Evolutionary conservation across 2,113 vertebrate species (phyloP), one percentile per base, ranked within the genome.

Genomic region (Equus przewalskii): DNA sequence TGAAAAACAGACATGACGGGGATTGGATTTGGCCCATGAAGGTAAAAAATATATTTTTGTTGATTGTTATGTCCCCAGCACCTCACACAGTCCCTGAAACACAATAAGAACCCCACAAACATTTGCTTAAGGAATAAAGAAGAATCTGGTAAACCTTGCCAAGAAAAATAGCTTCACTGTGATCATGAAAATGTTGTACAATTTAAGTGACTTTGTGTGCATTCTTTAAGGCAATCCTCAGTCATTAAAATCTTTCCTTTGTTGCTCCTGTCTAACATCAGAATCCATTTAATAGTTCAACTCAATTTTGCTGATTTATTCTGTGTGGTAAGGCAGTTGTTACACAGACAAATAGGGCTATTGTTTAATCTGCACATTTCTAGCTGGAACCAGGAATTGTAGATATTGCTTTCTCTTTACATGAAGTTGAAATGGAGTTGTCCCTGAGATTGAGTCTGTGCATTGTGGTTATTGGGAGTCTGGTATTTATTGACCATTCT

Each of bases 401-500:
- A 51, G 49, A 60, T 41, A 26, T 2, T 83, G 33, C 24, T 90
- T 91, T 44, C 51, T 72, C 19, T 91, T 72, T 81, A 7, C n/a
- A 56, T 56, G 14, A 33, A 89, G 51, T 96, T 86, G 76, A 81
- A 65, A 95, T 85, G 4, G 70, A 62, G 28, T 14, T 80, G 89
- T 94, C 79, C 72, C 89, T 88, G 88, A 75, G 96, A 73, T 36
- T n/a, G 60, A 80, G 80, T 96, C 60, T 91, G 51, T 60, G 75
- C 72, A 36, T 86, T 96, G 64, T 93, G 94, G n/a, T 91, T 96
- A 83, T 15, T 73, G 75, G 90, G 92, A 97, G 80, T 95, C 83
- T 90, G 96, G 92, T 96, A 91, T 92, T 87, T 97, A 98, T 91
- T 98, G 98, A 97, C 94, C 84, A 96, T 95, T 97, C 96, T 94